Base-by-base conservation (phyloP, 2,888 invertebrate species). In the Pollenia griseotomentosa region DNA sequence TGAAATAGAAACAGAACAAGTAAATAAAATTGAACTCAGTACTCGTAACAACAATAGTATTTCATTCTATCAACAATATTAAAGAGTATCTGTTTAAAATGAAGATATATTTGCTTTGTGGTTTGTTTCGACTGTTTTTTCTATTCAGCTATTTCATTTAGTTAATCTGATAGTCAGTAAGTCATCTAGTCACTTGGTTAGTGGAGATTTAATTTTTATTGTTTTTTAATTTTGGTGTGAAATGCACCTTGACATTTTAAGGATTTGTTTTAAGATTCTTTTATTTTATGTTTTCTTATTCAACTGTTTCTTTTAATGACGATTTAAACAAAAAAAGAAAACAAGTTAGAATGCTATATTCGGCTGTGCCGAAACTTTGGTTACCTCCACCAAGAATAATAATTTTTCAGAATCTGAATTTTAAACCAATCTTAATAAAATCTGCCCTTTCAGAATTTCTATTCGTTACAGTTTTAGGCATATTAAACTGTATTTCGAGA, bases 241-340 rank as follows among this genome's bases (percentile, higher is more conserved):
- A 88, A 86, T 86, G 85, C 88, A 88, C 88, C 88, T 86, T 88
- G 88, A 88, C 85, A 88, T 88, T 88, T 86, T 68, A 48, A 57
- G 61, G 68, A 74, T 79, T 79, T 65, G n/a, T 19, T 68, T 10
- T 53, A 19, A 70, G 14, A 68, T 78, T 86, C 65, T 77, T 73
- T 65, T 51, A 74, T 55, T 70, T 46, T 63, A 51, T 82, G 40
- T 78, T 83, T 83, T 83, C 51, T 57, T 77, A 77, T 75, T 77
- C 33, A 75, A 80, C 48, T 78, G 57, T 71, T 71, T 57, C 57
- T 66, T 55, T 61, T 19, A 33, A 33, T 33, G 33, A 33, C 4
- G 6, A 33, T 33, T 6, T 6, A 42, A 57, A 66, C 57, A 74
- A 51, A 51, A 63, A 70, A 66, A 51, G 16, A 77, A 10, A 42